Evolutionary conservation across 2,113 vertebrate genomes (phyloP), one percentile per base, ranked within the genome.

Genomic region (Gobio gobio): DNA sequence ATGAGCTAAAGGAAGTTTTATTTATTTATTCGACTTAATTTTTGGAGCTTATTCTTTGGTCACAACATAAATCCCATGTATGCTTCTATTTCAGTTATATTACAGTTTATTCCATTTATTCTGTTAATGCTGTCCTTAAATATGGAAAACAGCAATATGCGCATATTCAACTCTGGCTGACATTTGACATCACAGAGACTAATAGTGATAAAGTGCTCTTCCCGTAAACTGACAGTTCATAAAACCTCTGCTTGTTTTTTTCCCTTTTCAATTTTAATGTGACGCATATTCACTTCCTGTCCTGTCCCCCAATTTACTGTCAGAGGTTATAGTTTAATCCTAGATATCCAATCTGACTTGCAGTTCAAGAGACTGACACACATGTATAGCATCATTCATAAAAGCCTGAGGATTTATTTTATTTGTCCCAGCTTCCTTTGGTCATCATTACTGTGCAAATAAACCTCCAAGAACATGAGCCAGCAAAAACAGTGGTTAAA

Each of bases 151-250:
- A 40, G 5, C 7, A 29, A 7, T 40, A 56, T 20, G 54, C 6
- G 8, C 54, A 56, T 2, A 18, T 56, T 56, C 54, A 22, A 22
- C 54, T 56, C 13, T 63, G 66, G 16, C 12, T 63, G 56, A 77
- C 45, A 22, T 47, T 54, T 56, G n/a, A 58, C 16, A n/a, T 18
- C 12, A 36, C 47, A 22, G 13, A 68, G 75, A 83, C 76, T 88
- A 51, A 86, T 90, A 76, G 86, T 87, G 89, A 16, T 77, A 85
- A 81, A 80, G 29, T 61, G 83, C 85, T 85, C 24, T 93, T 91
- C 92, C 91, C 88, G 91, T 89, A 92, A 92, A 49, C 18, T 20
- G 47, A 59, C 64, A 40, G 78, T 73, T 74, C 85, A 47, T 26
- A 22, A 20, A 68, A 45, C 68, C 63, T n/a, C 83, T 3, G 20